Base-by-base conservation (phyloP, 1,140 invertebrate genomes). In the Eupristina koningsbergeri region DNA sequence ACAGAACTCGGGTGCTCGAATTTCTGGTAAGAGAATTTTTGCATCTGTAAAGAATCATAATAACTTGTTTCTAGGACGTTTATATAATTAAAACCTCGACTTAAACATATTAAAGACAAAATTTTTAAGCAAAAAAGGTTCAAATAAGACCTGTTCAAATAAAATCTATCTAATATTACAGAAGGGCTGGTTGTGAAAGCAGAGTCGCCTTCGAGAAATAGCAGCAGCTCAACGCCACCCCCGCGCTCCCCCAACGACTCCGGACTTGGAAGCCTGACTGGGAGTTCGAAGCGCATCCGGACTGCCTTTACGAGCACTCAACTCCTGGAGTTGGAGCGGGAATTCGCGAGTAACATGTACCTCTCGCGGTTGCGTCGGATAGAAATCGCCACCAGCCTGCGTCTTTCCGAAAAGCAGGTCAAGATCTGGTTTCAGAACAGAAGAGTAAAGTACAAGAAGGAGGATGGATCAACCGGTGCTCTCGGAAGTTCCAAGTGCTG, bases 391-490 rank as follows among this genome's bases (percentile, higher is more conserved):
- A 97, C 97, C 11, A 95, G 96, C 86, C 91, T 98, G 76, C 94
- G 96, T 36, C 91, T 99, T 0, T 97, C 97, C 0, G 98, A 98
- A 92, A 99, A 98, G 90, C 97, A 98, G 92, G 97, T 98, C 63
- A 98, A 98, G 91, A 98, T 98, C 80, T 98, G 98, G 98, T 97
- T 98, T 89, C 97, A 98, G 90, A 98, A 98, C 89, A 93, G 96
- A 22, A 93, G 97, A 7, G 98, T 98, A 6, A 98, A 98, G 89
- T 95, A 97, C 90, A 98, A 98, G 93, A 98, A 98, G 88, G 96
- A 96, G 87, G 96, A 96, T 86, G 88, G 91, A 7, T 92, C 89
- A 0, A 88, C 85, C 53, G 92, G 85, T 58, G 90, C 86, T n/a
- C n/a, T n/a, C 13, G 53, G 53, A 26, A 58, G 2, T 26, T 90